A percentile compares a stretch with the other conserved stretches of the same genome.
These are phyloP conservation scores for Diorhabda elongata DNA, from an alignment of 1,140 invertebrate genomes.

Conservation along the genomic window DNA sequence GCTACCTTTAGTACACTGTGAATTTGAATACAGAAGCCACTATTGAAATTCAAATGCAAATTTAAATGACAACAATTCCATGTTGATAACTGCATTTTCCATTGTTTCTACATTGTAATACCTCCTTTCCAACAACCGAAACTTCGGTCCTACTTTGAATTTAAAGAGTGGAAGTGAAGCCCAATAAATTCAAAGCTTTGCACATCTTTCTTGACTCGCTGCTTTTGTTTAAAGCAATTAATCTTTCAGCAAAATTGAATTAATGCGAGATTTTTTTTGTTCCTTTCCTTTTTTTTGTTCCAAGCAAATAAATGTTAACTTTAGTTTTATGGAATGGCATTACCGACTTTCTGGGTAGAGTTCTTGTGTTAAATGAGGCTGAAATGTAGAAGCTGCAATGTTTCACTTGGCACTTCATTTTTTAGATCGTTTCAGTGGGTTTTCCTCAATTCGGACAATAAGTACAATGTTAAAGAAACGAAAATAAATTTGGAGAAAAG, in stretches of 20 bases:
- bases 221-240: slow-evolving; percentile 29
- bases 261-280: slow-evolving; percentile 14
- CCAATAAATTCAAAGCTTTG: slow-evolving; percentile 28
- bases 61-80: neutral
- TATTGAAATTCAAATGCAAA: neutral
- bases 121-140: slow-evolving; percentile 10
- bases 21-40: neutral
- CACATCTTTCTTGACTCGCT: slow-evolving; percentile 27
- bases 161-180: slow-evolving; percentile 28
- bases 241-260: slow-evolving; percentile 29
- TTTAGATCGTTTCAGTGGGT: neutral
- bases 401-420: slow-evolving; percentile 2
- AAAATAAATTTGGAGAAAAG: too few species aligned
- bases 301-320: slow-evolving; percentile 12
- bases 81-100: slow-evolving; percentile 25
- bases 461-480: too few species aligned
- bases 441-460: neutral
- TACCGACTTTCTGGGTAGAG: neutral
- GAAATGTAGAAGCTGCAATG: slow-evolving; percentile 1
- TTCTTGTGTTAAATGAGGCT: slow-evolving; percentile 6
- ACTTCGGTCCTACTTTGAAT: slow-evolving; percentile 25
- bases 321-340: slow-evolving; percentile 11
- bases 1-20: too few species aligned
- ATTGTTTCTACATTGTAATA: slow-evolving; percentile 25
- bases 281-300: slow-evolving; percentile 9